A percentile compares a stretch with the other conserved stretches of the same genome.
These are phyloP conservation scores for Rhinoderma darwinii DNA, from an alignment of 2,113 vertebrate species.

Conservation along the genomic window DNA sequence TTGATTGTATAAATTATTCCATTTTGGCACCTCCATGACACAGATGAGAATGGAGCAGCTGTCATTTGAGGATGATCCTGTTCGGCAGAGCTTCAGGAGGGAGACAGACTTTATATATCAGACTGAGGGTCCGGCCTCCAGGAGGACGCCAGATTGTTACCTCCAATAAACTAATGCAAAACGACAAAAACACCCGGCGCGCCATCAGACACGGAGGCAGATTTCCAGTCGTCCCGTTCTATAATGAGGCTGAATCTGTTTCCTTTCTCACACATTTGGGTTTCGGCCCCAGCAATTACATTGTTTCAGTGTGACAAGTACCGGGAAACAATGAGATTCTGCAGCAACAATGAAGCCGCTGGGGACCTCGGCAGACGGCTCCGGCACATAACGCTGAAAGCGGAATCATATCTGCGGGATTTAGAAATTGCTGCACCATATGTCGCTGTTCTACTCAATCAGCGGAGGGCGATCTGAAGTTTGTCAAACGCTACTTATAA, in stretches of 20 bases:
- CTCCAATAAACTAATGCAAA: too few species aligned
- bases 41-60: too few species aligned
- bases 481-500: conserved; percentile 43
- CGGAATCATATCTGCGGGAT: conserved; percentile 41
- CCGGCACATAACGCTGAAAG: conserved; percentile 12
- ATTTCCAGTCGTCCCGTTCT: background rate
- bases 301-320: background rate
- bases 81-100: too few species aligned
- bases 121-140: too few species aligned
- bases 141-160: too few species aligned
- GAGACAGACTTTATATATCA: too few species aligned
- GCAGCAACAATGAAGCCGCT: conserved; percentile 9
- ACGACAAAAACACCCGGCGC: background rate
- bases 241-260: background rate
- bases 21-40: too few species aligned
- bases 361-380: conserved; percentile 27
- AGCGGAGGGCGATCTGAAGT: conserved; percentile 23
- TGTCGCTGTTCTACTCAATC: conserved; percentile 30
- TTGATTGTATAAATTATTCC: too few species aligned
- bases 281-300: background rate
- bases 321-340: background rate
- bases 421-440: conserved; percentile 34
- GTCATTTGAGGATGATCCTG: too few species aligned
- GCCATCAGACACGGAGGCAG: background rate
- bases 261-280: background rate